Evolutionary conservation across 2,113 vertebrate species (phyloP).

Genomic region (Sclerurus mexicanus): DNA sequence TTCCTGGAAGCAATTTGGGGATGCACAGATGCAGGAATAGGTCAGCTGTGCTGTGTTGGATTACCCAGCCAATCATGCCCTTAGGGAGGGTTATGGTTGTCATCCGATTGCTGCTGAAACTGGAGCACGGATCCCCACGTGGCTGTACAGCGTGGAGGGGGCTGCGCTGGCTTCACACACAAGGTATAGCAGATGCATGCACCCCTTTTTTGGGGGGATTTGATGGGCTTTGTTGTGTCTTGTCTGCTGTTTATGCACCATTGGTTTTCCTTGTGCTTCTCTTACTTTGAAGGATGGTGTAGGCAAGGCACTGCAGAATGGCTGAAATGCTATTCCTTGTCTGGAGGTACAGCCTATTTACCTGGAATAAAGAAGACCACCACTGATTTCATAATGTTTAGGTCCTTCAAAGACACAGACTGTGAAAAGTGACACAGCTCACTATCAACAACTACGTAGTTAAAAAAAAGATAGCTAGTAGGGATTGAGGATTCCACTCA

Average conservation of each 20-base stretch:
- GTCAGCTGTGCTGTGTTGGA: background rate
- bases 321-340: background rate
- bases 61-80: rapidly evolving
- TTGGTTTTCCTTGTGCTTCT: background rate
- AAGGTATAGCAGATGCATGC: no score
- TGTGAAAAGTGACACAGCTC: background rate
- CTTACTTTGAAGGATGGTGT: background rate
- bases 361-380: background rate
- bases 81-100: background rate
- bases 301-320: background rate
- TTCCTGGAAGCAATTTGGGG: background rate
- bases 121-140: rapidly evolving
- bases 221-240: background rate
- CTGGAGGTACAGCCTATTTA: background rate
- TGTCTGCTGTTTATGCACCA: background rate
- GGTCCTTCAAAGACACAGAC: background rate
- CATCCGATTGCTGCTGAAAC: background rate
- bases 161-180: rapidly evolving
- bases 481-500: background rate
- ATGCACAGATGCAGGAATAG: background rate
- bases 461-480: background rate
- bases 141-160: rapidly evolving
- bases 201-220: background rate
- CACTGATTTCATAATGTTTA: background rate
- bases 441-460: background rate